Conservation (phyloP, 2,888 invertebrate genomes). For the Tenthredo mesomela region DNA sequence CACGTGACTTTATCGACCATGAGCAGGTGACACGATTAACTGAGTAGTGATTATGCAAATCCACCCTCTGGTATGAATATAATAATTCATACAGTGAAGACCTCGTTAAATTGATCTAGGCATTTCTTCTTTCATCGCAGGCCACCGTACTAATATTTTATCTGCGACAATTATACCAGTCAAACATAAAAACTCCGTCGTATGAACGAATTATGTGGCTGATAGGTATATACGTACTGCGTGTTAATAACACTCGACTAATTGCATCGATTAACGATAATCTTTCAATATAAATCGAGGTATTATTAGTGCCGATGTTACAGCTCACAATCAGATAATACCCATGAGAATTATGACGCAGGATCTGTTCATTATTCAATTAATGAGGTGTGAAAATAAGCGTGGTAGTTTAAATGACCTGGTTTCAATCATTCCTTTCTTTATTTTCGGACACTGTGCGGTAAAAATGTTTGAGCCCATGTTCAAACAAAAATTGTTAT, state of each 20-base stretch:
- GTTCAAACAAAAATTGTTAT: neutral
- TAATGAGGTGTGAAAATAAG: neutral
- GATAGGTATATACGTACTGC: neutral
- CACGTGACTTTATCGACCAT: conserved; percentile 29
- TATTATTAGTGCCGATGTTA: neutral
- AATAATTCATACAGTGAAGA: conserved; percentile 1
- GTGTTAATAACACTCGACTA: neutral
- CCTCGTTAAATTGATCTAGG: conserved; percentile 1
- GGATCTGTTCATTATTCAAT: neutral
- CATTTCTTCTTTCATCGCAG: neutral
- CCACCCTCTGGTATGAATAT: conserved; percentile 2
- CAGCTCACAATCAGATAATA: neutral
- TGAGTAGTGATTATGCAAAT: conserved; percentile 32
- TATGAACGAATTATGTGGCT: neutral
- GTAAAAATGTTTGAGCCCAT: neutral
- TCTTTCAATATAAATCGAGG: neutral
- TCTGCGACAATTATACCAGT: neutral
- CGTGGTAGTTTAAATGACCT: neutral
- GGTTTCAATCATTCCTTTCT: neutral
- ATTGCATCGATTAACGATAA: neutral
- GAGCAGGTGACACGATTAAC: conserved; percentile 29
- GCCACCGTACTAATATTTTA: neutral
- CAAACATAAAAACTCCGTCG: neutral
- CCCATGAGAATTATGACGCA: neutral
- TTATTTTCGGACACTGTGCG: neutral